Evolutionary conservation across 2,113 vertebrate genomes (phyloP).

Genomic region (Nycticorax nycticorax): DNA sequence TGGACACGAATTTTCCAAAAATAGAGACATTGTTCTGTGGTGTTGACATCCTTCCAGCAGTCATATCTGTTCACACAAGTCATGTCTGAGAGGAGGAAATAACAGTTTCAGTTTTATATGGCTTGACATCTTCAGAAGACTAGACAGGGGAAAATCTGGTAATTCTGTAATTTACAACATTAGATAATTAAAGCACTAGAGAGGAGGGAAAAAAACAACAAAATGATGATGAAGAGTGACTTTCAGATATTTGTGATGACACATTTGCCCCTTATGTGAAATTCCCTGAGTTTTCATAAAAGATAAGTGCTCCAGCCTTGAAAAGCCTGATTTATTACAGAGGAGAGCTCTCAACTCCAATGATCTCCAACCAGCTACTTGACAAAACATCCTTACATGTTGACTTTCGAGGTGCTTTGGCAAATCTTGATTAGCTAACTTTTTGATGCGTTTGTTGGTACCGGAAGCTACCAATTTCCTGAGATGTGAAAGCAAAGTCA

Average conservation of each 20-base stretch:
- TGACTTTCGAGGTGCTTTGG: neutral
- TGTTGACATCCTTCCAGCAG: neutral
- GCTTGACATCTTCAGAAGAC: neutral
- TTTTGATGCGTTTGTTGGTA: neutral
- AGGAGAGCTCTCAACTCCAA: neutral
- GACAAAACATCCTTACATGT: neutral
- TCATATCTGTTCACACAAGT: neutral
- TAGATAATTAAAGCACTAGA: neutral
- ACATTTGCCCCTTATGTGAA: neutral
- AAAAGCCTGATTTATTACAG: neutral
- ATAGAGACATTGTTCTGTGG: neutral
- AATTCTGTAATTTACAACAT: neutral
- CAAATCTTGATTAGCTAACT: neutral
- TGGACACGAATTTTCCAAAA: neutral
- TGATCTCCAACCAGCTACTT: neutral
- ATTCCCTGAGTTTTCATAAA: neutral
- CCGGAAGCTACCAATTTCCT: neutral
- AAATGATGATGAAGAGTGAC: neutral
- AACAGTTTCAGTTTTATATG: neutral
- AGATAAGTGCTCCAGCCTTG: neutral
- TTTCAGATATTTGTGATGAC: neutral
- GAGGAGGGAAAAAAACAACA: neutral
- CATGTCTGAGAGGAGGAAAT: neutral
- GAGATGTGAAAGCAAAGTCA: neutral
- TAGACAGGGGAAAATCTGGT: neutral